Percentiles rank a stretch among this genome's conserved stretches.
Conservation (phyloP, 2,113 vertebrate genomes). For the Orycteropus afer region DNA sequence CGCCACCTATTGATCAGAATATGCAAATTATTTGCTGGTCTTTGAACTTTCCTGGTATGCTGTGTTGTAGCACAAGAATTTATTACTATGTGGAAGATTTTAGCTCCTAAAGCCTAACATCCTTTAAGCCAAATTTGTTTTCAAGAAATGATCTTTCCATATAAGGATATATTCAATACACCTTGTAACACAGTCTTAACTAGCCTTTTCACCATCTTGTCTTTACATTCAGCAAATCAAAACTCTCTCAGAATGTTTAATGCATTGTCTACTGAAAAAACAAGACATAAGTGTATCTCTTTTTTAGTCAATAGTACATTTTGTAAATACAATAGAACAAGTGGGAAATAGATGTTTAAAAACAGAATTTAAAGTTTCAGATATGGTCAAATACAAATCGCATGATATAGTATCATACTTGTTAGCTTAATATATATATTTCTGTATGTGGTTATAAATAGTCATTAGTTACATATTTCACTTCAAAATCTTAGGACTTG, state of each 20-base stretch:
- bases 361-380: conserved; percentile 33
- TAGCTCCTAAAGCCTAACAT: not conserved
- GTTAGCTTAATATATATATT: conserved; percentile 16
- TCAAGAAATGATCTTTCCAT: not conserved
- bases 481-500: conserved; percentile 79
- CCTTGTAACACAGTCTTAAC: not conserved
- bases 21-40: not conserved
- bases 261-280: conserved; percentile 55
- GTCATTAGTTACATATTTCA: conserved; percentile 81
- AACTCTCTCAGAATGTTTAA: not conserved
- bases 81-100: conserved; percentile 13
- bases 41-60: not conserved
- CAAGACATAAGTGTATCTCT: not conserved
- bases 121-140: not conserved
- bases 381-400: conserved; percentile 7
- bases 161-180: not conserved
- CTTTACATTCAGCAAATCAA: not conserved
- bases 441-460: conserved; percentile 49
- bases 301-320: conserved; percentile 42
- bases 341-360: not conserved
- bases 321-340: not conserved
- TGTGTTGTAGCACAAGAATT: not conserved
- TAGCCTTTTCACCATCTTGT: not conserved
- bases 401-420: not conserved
- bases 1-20: conserved; percentile 85